Base-by-base conservation (phyloP, 1,140 invertebrate genomes). In the Alviniconcha marisindica region DNA sequence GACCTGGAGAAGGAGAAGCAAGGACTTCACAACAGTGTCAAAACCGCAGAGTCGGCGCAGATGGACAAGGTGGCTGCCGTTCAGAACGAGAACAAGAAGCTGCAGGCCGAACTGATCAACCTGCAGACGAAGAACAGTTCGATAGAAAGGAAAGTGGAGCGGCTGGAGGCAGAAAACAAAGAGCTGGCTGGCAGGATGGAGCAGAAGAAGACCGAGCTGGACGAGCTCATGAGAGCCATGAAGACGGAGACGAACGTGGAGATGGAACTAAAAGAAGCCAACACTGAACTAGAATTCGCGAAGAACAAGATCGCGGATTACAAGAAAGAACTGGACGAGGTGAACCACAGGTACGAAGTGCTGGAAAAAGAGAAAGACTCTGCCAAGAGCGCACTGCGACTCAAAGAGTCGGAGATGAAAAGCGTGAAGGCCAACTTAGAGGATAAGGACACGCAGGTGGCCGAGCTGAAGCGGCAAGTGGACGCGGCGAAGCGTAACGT, bases 321-420 rank as follows among this genome's bases (percentile, higher is more conserved):
- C 18, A 84, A 83, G 51, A 48, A 76, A 28, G 81, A 84, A 0
- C 36, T 87, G 24, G 73, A 83, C 28, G 66, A 81, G n/a, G 66
- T 28, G 21, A 83, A 84, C 31, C 38, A 42, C 28, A 73, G 56
- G 73, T 80, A 77, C 21, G 31, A 80, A 33, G 73, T 83, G 15
- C 66, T 33, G 14, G 83, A 84, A 31, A 76, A 38, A 63, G 63
- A 76, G 38, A 83, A 73, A 69, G 82, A 66, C 31, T 81, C 40
- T 15, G 83, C 74, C 42, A 82, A 54, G 40, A 56, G 28, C 15
- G 77, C 33, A 4, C 24, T 73, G 54, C 84, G 48, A 74, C 31
- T 28, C 21, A 66, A 77, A 76, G 85, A 86, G 7, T 54, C n/a
- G 4, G 78, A 79, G 69, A 38, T 63, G 33, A 74, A 82, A 54